Base-by-base conservation (phyloP, 2,888 invertebrate genomes). In the Leptopilina drosophilae region DNA sequence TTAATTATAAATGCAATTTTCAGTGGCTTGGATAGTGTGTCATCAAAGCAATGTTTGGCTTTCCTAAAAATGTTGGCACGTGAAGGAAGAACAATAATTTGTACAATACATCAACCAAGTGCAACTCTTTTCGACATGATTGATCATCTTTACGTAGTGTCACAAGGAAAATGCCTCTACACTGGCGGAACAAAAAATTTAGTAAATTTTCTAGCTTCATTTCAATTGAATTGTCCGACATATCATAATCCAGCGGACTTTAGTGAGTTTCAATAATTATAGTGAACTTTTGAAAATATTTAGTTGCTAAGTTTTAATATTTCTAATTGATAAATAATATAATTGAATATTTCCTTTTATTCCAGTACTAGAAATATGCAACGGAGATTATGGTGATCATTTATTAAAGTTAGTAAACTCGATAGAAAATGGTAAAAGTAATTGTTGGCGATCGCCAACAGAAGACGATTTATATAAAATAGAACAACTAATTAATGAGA, bases 201-300 rank as follows among this genome's bases (percentile, higher is more conserved):
- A 33, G 93, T 98, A 75, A 96, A 96, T 0, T 98, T 95, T 92
- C 92, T 98, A 81, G 93, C 94, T 76, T 94, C 94, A 82, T 92
- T 95, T 80, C 94, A 94, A 83, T 92, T 98, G 14, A 92, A 93
- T 46, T 98, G 98, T 91, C 98, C 98, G 0, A 94, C 95, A 15
- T 97, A 96, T 88, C 97, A 98, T 91, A 98, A 98, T 92, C 97
- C 98, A 64, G 96, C 97, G 15, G 98, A 98, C 92, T 98, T 95
- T 92, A 93, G 97, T 97, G 92, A 95, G 95, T 59, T 59, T 56
- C 11, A 14, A n/a, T 56, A 33, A 33, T 33, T 33, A 33, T 33
- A 33, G 3, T 33, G 4, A 33, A 33, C 33, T 1, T 33, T 33
- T 33, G 33, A 33, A 33, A 33, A 33, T 33, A 33, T 33, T 33